A percentile compares a stretch with the other conserved stretches of the same genome.
phyloP scores from a whole-genome alignment of 1,140 invertebrate species.

The Plectus sambesii region DNA sequence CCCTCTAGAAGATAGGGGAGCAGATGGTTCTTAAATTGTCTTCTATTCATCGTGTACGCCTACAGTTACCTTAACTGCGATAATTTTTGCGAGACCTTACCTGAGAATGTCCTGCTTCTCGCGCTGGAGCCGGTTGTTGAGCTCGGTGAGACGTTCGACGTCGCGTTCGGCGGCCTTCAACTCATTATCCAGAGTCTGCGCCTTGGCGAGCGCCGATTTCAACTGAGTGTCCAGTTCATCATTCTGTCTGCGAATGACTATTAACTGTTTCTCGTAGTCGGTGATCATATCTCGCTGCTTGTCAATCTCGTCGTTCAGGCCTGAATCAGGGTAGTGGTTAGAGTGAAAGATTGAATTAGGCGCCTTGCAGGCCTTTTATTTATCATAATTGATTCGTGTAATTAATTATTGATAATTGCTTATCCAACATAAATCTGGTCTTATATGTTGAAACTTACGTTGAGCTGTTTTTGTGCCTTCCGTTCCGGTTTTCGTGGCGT shows the following conservation, averaged over 20 bases:
- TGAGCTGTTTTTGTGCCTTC: conserved; percentile 26
- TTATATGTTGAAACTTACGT: no score
- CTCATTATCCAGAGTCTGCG: conserved; percentile 36
- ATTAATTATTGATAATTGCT: no score
- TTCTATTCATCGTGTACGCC: no score
- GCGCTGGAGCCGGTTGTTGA: conserved; percentile 38
- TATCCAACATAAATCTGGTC: no score
- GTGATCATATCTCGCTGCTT: conserved; percentile 32
- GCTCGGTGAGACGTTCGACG: conserved; percentile 37
- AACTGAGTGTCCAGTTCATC: conserved; percentile 43
- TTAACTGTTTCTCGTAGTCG: conserved; percentile 38
- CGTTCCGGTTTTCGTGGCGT: conserved; percentile 26
- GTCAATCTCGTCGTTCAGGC: conserved; percentile 39
- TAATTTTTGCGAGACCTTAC: no score
- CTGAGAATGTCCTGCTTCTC: conserved; percentile 41
- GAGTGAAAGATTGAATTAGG: no score
- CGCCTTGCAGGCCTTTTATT: no score
- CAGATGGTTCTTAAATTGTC: no score
- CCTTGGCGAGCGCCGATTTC: conserved; percentile 38
- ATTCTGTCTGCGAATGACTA: conserved; percentile 39
- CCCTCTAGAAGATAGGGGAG: no score
- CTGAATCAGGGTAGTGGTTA: no score
- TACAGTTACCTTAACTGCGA: no score
- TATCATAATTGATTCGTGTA: no score
- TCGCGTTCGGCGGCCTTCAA: conserved; percentile 31